Evolutionary conservation across 1,140 invertebrate species (phyloP), one percentile per base, ranked within the genome.

Genomic region (Drosophila rufa): DNA sequence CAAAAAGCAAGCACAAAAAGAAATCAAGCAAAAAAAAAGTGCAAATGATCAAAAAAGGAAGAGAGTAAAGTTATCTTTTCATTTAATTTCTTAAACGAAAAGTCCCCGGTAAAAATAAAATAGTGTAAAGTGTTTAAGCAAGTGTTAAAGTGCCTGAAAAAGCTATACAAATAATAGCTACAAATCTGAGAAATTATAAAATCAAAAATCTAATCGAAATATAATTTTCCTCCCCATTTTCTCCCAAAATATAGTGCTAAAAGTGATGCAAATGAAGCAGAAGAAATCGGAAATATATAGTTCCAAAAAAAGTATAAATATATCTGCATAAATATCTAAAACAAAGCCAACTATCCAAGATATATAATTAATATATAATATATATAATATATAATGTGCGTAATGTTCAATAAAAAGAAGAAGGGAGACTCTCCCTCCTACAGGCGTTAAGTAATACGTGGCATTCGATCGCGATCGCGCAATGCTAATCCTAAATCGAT

Each of bases 371-470:
- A 53, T 33, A 51, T 33, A 36, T 19, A 19, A 53, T 9, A 25
- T 47, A 51, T 51, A 50, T 27, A 50, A 11, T 19, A 53, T 40
- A 55, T 55, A 55, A 55, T 62, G 64, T 45, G 56, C 36, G 57
- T 58, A 66, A 70, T 71, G 75, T 66, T 91, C 30, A 82, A 83
- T 85, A 92, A 55, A 55, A 55, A 90, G 82, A 80, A 43, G 77
- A 90, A 91, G 91, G 77, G 77, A 82, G 79, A 85, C 79, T 85
- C 84, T 80, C 83, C 91, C 86, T 92, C 92, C 77, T 71, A 15
- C 36, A n/a, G 53, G 53, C 53, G 53, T 70, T 75, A 79, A 66
- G 57, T 68, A 46, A 56, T 61, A 19, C 38, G 55, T 51, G 73
- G 85, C 70, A 87, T 84, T 58, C 76, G 75, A 58, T 56, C 19